Conservation (phyloP, 2,888 invertebrate species). For the Aspidapion aeneum region DNA sequence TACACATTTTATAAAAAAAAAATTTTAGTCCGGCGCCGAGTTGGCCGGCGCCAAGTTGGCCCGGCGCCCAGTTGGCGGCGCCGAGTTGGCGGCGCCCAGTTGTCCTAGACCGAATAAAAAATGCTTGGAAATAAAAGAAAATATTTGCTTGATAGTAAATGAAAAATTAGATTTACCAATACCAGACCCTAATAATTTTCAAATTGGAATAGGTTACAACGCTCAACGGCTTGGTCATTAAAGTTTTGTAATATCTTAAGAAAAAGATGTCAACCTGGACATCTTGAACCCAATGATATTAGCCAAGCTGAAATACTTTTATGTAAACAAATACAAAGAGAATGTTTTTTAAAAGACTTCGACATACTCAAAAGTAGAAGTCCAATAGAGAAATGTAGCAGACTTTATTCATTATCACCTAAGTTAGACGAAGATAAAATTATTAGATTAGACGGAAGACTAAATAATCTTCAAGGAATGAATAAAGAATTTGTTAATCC, state of each 20-base stretch:
- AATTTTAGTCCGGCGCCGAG: no score
- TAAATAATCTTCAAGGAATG: not conserved
- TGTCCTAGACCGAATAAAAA: not conserved
- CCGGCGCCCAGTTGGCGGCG: no score
- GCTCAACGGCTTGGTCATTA: not conserved
- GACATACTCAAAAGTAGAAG: not conserved
- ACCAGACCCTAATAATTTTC: not conserved
- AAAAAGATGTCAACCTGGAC: not conserved
- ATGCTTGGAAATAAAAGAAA: not conserved
- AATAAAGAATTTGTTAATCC: no score
- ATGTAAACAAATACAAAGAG: not conserved
- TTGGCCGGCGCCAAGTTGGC: no score
- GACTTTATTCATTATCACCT: not conserved
- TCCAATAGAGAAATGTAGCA: slow-evolving; percentile 5
- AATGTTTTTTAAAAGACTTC: not conserved
- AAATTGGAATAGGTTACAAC: not conserved
- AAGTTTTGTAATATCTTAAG: not conserved
- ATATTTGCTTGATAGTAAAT: not conserved
- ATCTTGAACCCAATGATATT: not conserved
- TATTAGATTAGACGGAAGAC: not conserved
- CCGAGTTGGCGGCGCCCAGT: no score
- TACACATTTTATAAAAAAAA: no score
- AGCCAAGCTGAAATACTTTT: not conserved
- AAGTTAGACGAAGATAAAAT: not conserved
- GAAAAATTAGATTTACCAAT: not conserved